Base-by-base conservation (phyloP, 2,888 invertebrate species). In the Onthophagus sagittarius region DNA sequence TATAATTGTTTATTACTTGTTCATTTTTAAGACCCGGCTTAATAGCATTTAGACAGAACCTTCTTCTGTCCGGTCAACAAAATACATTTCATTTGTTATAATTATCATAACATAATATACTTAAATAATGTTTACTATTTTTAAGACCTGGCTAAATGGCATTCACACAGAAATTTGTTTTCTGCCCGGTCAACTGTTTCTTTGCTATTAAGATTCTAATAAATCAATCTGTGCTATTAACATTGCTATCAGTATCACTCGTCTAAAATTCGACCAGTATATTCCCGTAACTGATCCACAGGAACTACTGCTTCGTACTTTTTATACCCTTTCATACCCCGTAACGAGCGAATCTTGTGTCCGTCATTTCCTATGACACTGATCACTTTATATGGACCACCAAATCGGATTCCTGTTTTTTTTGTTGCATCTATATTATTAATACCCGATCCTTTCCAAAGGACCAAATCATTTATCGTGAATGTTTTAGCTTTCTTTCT, bases 331-430 rank as follows among this genome's bases (percentile, higher is more conserved):
- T 63, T 63, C 23, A 23, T 23, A 23, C 23, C 23, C 1, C 23
- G 23, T 23, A 23, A 23, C 23, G 23, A 23, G 23, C 39, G 63
- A 67, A 75, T 73, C 62, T 75, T 67, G 63, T 75, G 74, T 11
- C 74, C 9, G 31, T 75, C 75, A 62, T 70, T 70, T 6, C 72
- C 75, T 9, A 74, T 39, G 6, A 69, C 13, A 5, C 62, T 64
- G 3, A 33, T 67, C 5, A 75, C 32, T 62, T 72, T 71, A 33
- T 73, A 75, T 0, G 76, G 75, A 6, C 76, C 76, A 62, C 75
- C 69, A 62, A 31, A 76, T 33, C 63, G 23, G 0, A 69, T 69
- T 31, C 72, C 62, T 15, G 75, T 15, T 53, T 76, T 75, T 23
- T 31, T 70, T 71, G 73, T 75, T 7, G 70, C 70, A 1, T 69